phyloP scores from a whole-genome alignment of 2,888 invertebrate genomes.

The Ctena decussata region DNA sequence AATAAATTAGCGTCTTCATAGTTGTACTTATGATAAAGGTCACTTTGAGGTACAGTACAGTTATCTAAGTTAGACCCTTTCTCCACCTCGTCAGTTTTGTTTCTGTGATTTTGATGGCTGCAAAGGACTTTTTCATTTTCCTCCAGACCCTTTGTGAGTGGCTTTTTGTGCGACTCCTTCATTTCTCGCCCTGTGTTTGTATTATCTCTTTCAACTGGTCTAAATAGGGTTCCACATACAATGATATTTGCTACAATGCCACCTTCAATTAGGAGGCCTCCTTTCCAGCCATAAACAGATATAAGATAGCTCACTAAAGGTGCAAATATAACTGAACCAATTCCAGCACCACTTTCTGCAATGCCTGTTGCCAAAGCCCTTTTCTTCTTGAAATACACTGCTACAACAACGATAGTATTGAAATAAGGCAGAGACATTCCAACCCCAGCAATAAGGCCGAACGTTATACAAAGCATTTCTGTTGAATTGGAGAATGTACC shows the following conservation, averaged over 20 bases:
- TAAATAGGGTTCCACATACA: constrained; percentile 80
- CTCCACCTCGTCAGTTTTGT: no score
- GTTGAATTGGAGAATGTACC: constrained; percentile 78
- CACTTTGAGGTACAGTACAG: no score
- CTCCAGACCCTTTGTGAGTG: background rate
- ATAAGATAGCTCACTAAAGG: constrained; percentile 81
- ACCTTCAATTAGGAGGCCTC: constrained; percentile 79
- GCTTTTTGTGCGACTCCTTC: background rate
- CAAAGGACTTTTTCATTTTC: no score
- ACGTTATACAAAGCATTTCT: constrained; percentile 80
- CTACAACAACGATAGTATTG: constrained; percentile 82
- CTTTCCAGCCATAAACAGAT: constrained; percentile 81
- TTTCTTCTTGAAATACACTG: constrained; percentile 84
- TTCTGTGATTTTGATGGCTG: no score
- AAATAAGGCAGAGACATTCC: constrained; percentile 84
- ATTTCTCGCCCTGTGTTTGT: background rate
- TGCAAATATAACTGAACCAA: constrained; percentile 83
- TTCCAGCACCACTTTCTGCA: constrained; percentile 83
- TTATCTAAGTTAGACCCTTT: no score
- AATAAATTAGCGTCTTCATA: no score
- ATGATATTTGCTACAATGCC: constrained; percentile 79
- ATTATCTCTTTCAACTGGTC: constrained; percentile 62
- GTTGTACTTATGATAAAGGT: no score
- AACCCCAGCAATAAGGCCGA: constrained; percentile 83
- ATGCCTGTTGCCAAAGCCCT: constrained; percentile 84